A percentile compares a stretch with the other conserved stretches of the same genome.
These are phyloP conservation scores for Pomatostomus ruficeps DNA, from an alignment of 2,113 vertebrate genomes.

Conservation along the genomic window DNA sequence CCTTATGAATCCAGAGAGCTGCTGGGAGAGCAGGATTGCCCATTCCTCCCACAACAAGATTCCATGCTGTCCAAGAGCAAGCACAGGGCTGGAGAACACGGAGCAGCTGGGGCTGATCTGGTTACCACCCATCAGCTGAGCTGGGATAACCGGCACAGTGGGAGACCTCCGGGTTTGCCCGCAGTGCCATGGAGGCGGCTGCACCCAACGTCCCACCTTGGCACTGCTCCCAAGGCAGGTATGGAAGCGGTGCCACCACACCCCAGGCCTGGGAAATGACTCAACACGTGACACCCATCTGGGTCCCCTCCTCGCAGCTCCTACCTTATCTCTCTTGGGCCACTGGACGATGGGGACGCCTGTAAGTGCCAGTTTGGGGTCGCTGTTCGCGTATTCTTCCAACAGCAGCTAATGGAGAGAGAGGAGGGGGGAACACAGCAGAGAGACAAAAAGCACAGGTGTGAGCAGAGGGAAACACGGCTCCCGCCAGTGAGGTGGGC, in stretches of 20 bases:
- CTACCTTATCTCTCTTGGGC: constrained; percentile 89
- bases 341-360: constrained; percentile 94
- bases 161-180: neutral
- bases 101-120: neutral
- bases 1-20: neutral
- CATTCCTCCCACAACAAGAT: neutral
- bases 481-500: neutral
- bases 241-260: accelerated
- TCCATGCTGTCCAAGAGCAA: neutral
- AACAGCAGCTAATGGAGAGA: constrained; percentile 77
- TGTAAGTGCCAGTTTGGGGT: constrained; percentile 88
- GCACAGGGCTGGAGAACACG: neutral
- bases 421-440: neutral
- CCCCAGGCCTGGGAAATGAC: too few relatives aligned
- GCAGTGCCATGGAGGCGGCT: accelerated
- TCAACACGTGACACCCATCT: accelerated
- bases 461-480: neutral
- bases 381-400: constrained; percentile 80
- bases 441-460: neutral
- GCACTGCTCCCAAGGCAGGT: neutral
- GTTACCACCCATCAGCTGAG: neutral
- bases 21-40: accelerated
- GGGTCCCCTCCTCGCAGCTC: neutral
- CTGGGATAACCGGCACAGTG: accelerated
- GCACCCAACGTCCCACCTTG: neutral